Evolutionary conservation across 1,140 invertebrate species (phyloP).

Genomic region (Augochlora pura): DNA sequence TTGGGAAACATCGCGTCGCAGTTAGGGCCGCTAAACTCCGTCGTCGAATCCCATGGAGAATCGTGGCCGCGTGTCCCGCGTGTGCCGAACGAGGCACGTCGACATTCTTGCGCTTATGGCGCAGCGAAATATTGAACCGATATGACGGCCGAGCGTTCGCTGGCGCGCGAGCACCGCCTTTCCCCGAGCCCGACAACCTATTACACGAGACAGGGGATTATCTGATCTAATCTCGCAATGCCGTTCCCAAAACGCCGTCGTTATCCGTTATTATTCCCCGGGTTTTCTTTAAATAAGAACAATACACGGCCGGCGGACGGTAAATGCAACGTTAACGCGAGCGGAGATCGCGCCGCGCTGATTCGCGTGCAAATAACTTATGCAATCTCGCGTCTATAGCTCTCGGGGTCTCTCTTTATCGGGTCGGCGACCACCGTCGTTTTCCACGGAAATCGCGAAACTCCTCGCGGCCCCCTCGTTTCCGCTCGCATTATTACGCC

Average conservation of each 20-base stretch:
- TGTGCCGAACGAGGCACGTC: neutral
- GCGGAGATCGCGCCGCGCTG: constrained; percentile 9
- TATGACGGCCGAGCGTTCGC: constrained; percentile 26
- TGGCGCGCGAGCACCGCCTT: constrained; percentile 4
- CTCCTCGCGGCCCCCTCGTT: neutral
- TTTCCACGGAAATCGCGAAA: neutral
- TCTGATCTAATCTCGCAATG: constrained; percentile 52
- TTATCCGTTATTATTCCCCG: constrained; percentile 43
- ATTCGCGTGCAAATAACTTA: constrained; percentile 4
- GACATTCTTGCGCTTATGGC: neutral
- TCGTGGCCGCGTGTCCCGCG: neutral
- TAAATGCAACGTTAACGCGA: constrained; percentile 20
- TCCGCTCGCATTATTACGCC: neutral
- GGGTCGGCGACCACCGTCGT: neutral
- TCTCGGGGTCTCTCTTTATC: neutral
- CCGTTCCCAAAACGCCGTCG: constrained; percentile 31
- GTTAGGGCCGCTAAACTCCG: too few relatives aligned
- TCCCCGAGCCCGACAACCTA: constrained; percentile 12
- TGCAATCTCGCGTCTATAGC: neutral
- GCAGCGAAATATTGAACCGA: constrained; percentile 10
- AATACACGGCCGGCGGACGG: constrained; percentile 23
- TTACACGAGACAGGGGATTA: constrained; percentile 40
- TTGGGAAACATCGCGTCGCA: too few relatives aligned
- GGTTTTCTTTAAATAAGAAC: constrained; percentile 35
- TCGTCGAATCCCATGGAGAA: too few relatives aligned